Base-by-base conservation (phyloP, 2,113 vertebrate species). In the Corythoichthys intestinalis region DNA sequence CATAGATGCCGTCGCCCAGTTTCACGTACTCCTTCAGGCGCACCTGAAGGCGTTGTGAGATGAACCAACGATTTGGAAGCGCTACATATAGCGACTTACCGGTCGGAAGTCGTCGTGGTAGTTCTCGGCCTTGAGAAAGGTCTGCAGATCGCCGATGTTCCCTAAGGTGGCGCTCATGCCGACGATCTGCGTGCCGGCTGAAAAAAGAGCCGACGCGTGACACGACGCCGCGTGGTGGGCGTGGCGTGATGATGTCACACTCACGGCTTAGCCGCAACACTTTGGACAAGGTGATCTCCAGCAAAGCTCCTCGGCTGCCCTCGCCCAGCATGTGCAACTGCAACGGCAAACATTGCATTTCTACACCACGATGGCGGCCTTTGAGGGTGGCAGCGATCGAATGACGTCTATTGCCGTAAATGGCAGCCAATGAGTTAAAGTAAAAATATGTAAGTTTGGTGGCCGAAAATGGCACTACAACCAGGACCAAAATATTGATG, bases 111-210 rank as follows among this genome's bases (percentile, higher is more conserved):
- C 87, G 65, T 83, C 94, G 0, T 86, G 91, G 71, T 96, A 98
- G 79, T 94, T 95, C 10, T 98, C 96, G 0, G 97, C 97, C 78
- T 80, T 93, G 64, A 98, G 82, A 77, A 98, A 99, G 49, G 72
- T 87, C 88, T 96, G 94, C n/a, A 99, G 89, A 74, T 99, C 97
- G 74, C 73, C 82, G 60, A 96, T 92, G 15, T 98, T 99, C 65
- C 91, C 95, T 81, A 99, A 82, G 0, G 97, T 99, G 70, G 97
- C 97, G 77, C 97, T 99, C 96, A 98, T 98, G 3, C 97, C 97
- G 75, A 99, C 92, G 56, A 99, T 93, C 72, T 98, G 97, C 4
- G 93, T 96, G 7, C 72, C 79, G 74, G 88, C 97, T 99, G 82
- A 1, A 79, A 68, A 56, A 12, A 1, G 59, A 38, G 8, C 15